Base-by-base conservation (phyloP, 1,140 invertebrate species). In the Ceratoteleas bidentatus region DNA sequence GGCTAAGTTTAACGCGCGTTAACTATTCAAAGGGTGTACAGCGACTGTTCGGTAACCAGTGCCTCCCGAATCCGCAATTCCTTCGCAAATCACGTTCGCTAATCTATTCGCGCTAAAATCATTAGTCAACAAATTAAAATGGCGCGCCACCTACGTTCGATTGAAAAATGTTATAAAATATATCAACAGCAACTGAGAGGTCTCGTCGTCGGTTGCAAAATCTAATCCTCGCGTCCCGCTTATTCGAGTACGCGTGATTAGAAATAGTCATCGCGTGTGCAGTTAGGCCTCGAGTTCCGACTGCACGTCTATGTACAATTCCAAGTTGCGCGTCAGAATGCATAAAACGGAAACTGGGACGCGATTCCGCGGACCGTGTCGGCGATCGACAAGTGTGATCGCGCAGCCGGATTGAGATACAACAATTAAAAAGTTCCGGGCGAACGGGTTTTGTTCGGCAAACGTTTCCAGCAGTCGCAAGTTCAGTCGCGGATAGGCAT, bases 371-470 rank as follows among this genome's bases (percentile, higher is more conserved):
- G 15, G 36, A 65, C n/a, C n/a, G n/a, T n/a, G n/a, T n/a, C n/a
- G n/a, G n/a, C n/a, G n/a, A n/a, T n/a, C n/a, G n/a, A n/a, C n/a
- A n/a, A n/a, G n/a, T n/a, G n/a, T n/a, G n/a, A n/a, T 52, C 40
- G 45, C 65, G 58, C 24, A 76, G 13, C n/a, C n/a, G 34, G 64
- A 77, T 64, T 45, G 36, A 78, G 65, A 72, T 50, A 60, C 54
- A 53, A 72, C 76, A 72, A 72, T 79, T 38, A 72, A 72, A 72
- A 79, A 72, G 76, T 72, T 79, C 33, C 36, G 38, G 40, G 8
- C 16, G 16, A 64, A 72, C 60, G 50, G 47, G 58, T 60, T 66
- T 72, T 69, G 33, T 65, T 78, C 24, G 8, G 45, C 40, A 36
- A 70, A 43, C 40, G 33, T 73, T 72, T 45, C 6, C 32, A 65